A percentile compares a stretch with the other conserved stretches of the same genome.
Conservation (phyloP, 2,888 invertebrate species). For the Conomelus anceps region DNA sequence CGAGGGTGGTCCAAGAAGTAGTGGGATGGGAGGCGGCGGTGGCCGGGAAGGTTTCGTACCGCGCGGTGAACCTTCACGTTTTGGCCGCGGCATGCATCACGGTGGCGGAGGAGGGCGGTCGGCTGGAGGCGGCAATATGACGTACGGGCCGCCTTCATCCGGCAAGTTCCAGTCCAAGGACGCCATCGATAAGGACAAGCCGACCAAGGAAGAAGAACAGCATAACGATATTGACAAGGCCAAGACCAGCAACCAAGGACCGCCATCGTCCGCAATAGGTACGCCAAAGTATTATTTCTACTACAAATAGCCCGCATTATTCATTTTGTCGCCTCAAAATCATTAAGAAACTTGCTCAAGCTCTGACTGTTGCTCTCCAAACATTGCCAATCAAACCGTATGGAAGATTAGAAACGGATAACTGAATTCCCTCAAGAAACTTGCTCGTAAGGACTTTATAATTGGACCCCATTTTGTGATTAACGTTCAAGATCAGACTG, state of each 20-base stretch:
- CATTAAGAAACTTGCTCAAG: neutral
- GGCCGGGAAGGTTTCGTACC: constrained; percentile 68
- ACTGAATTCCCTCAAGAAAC: too few species aligned
- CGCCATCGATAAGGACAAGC: neutral
- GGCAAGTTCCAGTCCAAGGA: constrained; percentile 34
- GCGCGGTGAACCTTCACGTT: constrained; percentile 79
- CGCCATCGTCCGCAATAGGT: neutral
- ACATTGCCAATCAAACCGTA: too few species aligned
- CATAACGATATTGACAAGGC: neutral
- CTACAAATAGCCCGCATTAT: neutral
- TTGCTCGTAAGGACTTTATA: too few species aligned
- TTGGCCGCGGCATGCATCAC: constrained; percentile 60
- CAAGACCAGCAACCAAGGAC: neutral
- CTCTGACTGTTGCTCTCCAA: too few species aligned
- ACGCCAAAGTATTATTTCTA: neutral
- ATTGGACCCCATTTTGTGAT: too few species aligned
- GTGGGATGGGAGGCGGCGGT: constrained; percentile 45
- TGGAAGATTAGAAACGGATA: too few species aligned
- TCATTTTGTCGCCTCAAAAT: too few species aligned
- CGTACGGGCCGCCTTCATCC: constrained; percentile 36
- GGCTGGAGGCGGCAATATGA: constrained; percentile 40
- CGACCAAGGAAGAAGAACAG: neutral
- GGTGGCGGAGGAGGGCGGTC: constrained; percentile 37
- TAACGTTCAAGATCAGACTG: too few species aligned
- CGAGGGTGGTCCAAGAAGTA: constrained; percentile 34